Evolutionary conservation across 2,797 vertebrate genomes (phyloP), one percentile per base, ranked within the genome.

Genomic region (Argyrosomus regius): DNA sequence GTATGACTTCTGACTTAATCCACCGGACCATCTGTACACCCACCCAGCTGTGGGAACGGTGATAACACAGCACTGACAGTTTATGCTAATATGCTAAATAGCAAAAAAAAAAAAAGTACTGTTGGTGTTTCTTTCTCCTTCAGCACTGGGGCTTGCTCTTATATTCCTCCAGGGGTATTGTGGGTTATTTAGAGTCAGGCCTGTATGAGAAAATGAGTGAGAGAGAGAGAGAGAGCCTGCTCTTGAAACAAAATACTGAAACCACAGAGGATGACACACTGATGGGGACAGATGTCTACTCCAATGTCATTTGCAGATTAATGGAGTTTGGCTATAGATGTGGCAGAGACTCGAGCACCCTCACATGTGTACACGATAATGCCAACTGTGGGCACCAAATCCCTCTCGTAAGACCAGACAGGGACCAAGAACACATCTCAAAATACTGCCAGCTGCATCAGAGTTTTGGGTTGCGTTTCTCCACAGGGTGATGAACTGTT

Each of bases 281-380:
- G 82, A 87, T 76, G 81, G 88, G 83, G 85, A 89, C 88, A 89
- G 81, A 91, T 81, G 88, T 90, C 88, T 79, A 76, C 75, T 83
- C 76, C 57, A 63, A 72, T 91, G 89, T 81, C 86, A 89, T 87
- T 83, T 80, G 78, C 86, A 89, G 78, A 84, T 86, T 89, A 89
- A 89, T 81, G 57, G 75, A 78, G 82, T 89, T 88, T 91, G 90
- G 91, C 88, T 80, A 73, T 60, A 78, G 91, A 92, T 87, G 84
- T 81, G 84, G 84, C 75, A 70, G 64, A 77, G 78, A 78, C 81
- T 59, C 13, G 8, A 68, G 65, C 79, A 69, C 45, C 64, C 73
- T 82, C 70, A 60, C 69, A 81, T 69, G 72, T 78, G 64, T 66
- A 75, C 71, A 75, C 3, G 72, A 87, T 63, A 68, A 81, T 74